Percentiles rank a stretch among this genome's conserved stretches.
Conservation (phyloP, 2,888 invertebrate species). For the Ichneumoninae sp. region DNA sequence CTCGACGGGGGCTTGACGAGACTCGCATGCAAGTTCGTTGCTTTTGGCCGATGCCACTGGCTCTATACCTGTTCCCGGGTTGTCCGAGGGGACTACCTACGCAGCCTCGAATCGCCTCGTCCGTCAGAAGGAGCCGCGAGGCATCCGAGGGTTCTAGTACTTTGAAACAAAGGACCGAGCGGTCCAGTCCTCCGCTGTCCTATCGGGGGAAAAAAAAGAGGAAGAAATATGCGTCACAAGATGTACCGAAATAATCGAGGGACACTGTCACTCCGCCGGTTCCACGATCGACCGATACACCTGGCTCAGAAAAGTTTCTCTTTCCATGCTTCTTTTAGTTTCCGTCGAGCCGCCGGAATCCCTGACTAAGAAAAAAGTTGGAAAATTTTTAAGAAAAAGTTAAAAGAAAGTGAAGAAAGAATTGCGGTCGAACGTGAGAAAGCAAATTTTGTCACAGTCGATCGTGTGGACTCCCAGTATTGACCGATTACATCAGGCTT, state of each 20-base stretch:
- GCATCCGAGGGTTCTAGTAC: conserved; percentile 46
- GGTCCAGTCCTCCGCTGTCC: conserved; percentile 10
- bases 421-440: neutral
- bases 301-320: neutral
- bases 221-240: conserved; percentile 5
- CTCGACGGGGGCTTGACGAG: conserved; percentile 62
- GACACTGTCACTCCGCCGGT: neutral
- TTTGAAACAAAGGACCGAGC: conserved; percentile 68
- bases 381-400: no score
- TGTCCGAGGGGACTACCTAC: conserved; percentile 50
- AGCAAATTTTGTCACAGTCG: neutral
- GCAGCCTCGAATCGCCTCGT: conserved; percentile 3
- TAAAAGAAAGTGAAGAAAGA: neutral
- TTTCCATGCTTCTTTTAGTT: no score
- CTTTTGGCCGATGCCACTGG: conserved; percentile 15
- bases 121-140: conserved; percentile 47
- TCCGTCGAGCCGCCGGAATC: no score
- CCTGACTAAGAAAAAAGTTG: no score
- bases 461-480: conserved; percentile 44
- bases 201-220: neutral
- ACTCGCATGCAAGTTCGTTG: conserved; percentile 46
- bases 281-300: neutral
- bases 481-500: neutral
- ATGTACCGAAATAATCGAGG: conserved; percentile 4
- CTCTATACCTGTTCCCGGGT: conserved; percentile 58